phyloP scores from a whole-genome alignment of 1,140 invertebrate species.

The Pantala flavescens region DNA sequence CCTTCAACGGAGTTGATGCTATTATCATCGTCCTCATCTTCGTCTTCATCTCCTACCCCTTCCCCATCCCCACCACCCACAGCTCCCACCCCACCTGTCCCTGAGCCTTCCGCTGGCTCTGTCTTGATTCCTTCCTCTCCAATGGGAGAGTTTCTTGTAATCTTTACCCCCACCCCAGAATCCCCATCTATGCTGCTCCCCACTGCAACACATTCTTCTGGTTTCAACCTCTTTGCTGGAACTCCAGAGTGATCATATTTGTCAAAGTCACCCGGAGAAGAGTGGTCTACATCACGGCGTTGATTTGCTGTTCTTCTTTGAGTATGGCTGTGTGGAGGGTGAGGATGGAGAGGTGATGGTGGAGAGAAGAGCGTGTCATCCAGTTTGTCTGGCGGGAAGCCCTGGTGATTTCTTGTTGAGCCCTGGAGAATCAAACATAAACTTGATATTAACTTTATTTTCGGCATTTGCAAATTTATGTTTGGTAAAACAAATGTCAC shows the following conservation, averaged over 20 bases:
- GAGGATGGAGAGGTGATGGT: background rate
- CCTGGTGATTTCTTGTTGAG: conserved; percentile 10
- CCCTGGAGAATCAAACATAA: background rate
- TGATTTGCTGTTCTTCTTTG: conserved; percentile 13
- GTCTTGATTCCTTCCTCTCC: background rate
- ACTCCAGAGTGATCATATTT: conserved; percentile 11
- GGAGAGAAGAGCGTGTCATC: conserved; percentile 11
- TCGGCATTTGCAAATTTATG: too few relatives aligned
- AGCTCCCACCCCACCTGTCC: background rate
- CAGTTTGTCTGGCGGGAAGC: conserved; percentile 13
- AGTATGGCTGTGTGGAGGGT: background rate
- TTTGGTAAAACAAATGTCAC: too few relatives aligned
- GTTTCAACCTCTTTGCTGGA: background rate
- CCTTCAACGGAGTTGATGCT: background rate
- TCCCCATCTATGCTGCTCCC: background rate
- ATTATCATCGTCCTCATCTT: conserved; percentile 3
- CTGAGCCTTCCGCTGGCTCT: conserved; percentile 1
- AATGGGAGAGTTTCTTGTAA: background rate
- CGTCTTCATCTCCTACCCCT: background rate
- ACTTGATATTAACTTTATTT: background rate
- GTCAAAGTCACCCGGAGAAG: background rate
- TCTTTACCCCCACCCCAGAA: background rate
- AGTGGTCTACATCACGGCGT: conserved; percentile 3
- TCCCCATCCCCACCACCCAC: background rate
- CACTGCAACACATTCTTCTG: background rate